phyloP scores from a whole-genome alignment of 2,888 invertebrate genomes.

The Allacma fusca region DNA sequence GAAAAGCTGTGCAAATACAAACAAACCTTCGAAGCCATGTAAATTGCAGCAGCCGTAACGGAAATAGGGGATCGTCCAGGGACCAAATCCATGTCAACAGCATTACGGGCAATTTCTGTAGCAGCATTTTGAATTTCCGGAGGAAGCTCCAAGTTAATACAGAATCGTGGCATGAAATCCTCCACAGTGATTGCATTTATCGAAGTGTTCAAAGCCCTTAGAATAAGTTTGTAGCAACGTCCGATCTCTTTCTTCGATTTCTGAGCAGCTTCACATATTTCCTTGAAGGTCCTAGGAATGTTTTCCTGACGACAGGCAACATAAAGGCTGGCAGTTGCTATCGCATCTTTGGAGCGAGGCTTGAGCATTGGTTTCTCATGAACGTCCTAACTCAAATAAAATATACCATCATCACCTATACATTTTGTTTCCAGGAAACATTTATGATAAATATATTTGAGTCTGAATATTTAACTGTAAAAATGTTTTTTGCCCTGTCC shows the following conservation, averaged over 20 bases:
- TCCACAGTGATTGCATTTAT: background rate
- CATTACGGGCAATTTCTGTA: background rate
- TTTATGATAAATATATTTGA: no score
- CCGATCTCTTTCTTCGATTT: background rate
- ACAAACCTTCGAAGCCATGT: slow-evolving; percentile 14
- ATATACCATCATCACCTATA: no score
- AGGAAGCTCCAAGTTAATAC: background rate
- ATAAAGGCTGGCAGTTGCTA: background rate
- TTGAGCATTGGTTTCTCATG: background rate
- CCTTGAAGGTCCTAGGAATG: background rate
- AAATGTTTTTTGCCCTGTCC: no score
- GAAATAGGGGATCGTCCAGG: background rate
- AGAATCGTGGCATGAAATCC: background rate
- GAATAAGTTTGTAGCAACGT: background rate
- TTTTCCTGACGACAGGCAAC: background rate
- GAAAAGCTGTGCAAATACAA: background rate
- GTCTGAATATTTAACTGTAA: no score
- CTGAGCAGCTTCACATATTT: background rate
- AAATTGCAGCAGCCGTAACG: background rate
- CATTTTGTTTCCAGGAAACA: no score
- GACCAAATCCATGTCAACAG: background rate
- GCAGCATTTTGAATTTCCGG: background rate
- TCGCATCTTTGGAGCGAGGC: background rate
- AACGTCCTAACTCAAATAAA: background rate
- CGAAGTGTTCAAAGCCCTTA: background rate